Evolutionary conservation across 2,888 invertebrate species (phyloP).

Genomic region (Fragum whitleyi): DNA sequence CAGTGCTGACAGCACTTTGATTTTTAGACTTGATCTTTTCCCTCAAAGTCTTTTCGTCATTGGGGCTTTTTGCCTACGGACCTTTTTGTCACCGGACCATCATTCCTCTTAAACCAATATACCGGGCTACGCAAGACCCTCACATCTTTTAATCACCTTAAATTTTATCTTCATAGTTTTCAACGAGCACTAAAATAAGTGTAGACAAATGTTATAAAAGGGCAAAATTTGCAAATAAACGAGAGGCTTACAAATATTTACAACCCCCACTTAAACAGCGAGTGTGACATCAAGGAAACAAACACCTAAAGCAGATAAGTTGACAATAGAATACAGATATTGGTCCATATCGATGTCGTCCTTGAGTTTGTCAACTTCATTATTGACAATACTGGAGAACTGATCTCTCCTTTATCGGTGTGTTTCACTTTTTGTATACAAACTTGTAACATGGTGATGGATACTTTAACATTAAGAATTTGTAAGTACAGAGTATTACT

Average conservation of each 20-base stretch:
- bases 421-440: neutral
- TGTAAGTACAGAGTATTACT: too few species aligned
- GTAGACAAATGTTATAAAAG: neutral
- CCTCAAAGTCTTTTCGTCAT: too few species aligned
- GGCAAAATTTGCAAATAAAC: conserved; percentile 9
- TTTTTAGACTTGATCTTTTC: too few species aligned
- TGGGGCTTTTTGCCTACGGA: too few species aligned
- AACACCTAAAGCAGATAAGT: conserved; percentile 28
- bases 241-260: conserved; percentile 14
- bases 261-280: conserved; percentile 9
- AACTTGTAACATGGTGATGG: neutral
- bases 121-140: too few species aligned
- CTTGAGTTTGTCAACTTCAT: neutral
- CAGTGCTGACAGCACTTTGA: too few species aligned
- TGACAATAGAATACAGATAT: conserved; percentile 31
- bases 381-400: neutral
- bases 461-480: neutral
- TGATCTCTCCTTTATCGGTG: neutral
- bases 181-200: too few species aligned
- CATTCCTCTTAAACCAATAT: too few species aligned
- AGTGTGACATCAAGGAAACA: conserved; percentile 26
- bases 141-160: too few species aligned
- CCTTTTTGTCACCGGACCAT: too few species aligned
- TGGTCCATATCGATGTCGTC: conserved; percentile 28
- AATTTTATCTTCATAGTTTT: too few species aligned